These are phyloP conservation scores for Platynereis dumerilii DNA, from an alignment of 2,888 invertebrate genomes.

Conservation along the genomic window DNA sequence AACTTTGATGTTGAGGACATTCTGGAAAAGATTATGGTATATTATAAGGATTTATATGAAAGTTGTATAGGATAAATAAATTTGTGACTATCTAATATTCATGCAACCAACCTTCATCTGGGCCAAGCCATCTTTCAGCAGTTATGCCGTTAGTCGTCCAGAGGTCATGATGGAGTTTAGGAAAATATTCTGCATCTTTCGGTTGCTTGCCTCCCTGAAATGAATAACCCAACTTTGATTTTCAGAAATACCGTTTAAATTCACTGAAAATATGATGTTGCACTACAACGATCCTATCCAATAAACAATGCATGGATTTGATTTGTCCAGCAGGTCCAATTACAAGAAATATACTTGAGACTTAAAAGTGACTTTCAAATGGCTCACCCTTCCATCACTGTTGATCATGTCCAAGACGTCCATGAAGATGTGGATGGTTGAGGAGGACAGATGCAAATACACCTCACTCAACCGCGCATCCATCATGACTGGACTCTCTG, in stretches of 20 bases:
- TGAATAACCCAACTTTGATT: no score
- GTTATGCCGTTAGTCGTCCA: constrained; percentile 46
- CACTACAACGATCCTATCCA: no score
- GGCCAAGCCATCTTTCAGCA: constrained; percentile 45
- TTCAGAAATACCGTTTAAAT: no score
- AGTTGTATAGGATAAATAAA: not conserved
- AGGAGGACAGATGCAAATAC: constrained; percentile 76
- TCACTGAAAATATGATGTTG: no score
- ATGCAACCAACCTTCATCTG: constrained; percentile 26
- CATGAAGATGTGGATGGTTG: constrained; percentile 75
- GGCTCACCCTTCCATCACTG: constrained; percentile 22
- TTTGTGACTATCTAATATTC: no score
- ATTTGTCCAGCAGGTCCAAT: no score
- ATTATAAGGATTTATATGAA: constrained; percentile 1
- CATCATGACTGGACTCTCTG: constrained; percentile 74
- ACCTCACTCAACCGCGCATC: constrained; percentile 73
- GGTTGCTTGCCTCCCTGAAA: not conserved
- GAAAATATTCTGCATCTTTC: constrained; percentile 9
- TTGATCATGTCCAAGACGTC: constrained; percentile 62
- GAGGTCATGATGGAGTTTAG: constrained; percentile 32
- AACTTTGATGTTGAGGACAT: no score
- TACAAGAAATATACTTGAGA: no score
- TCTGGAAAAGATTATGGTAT: constrained; percentile 23
- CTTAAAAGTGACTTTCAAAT: no score
- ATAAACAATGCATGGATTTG: no score